Evolutionary conservation across 2,113 vertebrate species (phyloP).

Genomic region (Chloebia gouldiae): DNA sequence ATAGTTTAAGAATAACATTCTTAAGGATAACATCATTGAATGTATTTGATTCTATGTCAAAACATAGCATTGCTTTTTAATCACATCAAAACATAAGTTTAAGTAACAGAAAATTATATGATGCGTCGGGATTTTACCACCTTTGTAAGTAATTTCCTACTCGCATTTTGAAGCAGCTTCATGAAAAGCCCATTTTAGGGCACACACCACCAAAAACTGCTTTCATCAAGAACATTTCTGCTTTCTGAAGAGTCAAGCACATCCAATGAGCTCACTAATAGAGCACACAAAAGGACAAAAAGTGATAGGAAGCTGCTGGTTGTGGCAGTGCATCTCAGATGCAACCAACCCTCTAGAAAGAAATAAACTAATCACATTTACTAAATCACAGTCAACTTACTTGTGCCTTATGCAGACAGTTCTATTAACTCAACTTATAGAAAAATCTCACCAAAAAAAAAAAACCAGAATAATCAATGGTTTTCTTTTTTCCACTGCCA

Average conservation of each 20-base stretch:
- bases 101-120: neutral
- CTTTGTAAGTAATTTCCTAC: neutral
- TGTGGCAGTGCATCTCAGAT: neutral
- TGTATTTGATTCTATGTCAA: neutral
- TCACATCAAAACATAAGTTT: neutral
- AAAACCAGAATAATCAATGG: neutral
- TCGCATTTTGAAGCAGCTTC: neutral
- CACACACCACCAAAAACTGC: neutral
- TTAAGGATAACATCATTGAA: neutral
- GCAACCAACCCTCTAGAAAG: neutral
- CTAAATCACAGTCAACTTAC: neutral
- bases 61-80: neutral
- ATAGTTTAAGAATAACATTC: neutral
- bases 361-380: neutral
- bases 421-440: neutral
- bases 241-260: neutral
- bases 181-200: neutral
- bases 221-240: neutral
- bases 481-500: neutral
- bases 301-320: neutral
- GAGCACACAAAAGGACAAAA: neutral
- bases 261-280: neutral
- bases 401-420: accelerated
- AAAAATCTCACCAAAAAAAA: neutral
- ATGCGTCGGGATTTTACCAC: neutral